Conservation (phyloP, 2,113 vertebrate genomes). For the Cacatua alba region DNA sequence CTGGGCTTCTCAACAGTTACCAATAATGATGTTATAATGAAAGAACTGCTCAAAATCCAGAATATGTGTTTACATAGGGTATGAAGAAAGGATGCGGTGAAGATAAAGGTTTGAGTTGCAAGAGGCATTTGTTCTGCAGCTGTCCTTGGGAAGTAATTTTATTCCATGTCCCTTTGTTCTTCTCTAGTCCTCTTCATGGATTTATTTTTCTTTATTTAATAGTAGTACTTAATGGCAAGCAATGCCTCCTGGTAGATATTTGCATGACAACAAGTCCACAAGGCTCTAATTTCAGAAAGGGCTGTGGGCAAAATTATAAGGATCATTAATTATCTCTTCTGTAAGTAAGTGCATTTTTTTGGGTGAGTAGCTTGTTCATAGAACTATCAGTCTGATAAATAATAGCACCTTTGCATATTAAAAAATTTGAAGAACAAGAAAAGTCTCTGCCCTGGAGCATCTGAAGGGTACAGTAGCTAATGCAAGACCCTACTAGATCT, state of each 20-base stretch:
- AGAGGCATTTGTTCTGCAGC: neutral
- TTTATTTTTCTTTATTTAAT: neutral
- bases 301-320: neutral
- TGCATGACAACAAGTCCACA: neutral
- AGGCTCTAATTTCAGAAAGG: neutral
- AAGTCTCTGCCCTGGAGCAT: neutral
- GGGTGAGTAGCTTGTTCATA: neutral
- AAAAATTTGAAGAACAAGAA: neutral
- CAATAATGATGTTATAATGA: neutral
- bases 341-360: conserved; percentile 11
- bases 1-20: neutral
- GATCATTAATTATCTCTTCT: conserved; percentile 1
- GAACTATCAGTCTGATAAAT: neutral
- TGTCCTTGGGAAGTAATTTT: neutral
- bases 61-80: neutral
- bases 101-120: neutral
- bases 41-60: neutral
- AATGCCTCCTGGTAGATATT: neutral
- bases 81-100: neutral
- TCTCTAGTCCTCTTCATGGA: neutral
- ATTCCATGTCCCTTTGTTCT: neutral
- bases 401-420: neutral
- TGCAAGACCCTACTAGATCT: neutral
- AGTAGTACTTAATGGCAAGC: neutral
- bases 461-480: neutral